A percentile compares a stretch with the other conserved stretches of the same genome.
phyloP scores from a whole-genome alignment of 2,888 invertebrate genomes.

The Disparrhopalites patrizii region DNA sequence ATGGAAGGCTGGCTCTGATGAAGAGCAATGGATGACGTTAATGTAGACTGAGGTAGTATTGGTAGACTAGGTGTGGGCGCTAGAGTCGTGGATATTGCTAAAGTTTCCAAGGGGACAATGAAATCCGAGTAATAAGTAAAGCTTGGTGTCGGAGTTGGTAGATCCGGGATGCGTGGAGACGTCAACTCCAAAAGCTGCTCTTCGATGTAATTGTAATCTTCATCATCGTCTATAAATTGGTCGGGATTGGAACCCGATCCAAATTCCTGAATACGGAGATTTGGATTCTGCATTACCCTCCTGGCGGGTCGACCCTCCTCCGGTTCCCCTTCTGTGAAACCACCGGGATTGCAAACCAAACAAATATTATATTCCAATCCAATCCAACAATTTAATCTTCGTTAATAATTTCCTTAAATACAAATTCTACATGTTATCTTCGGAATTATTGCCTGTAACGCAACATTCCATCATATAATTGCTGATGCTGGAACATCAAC shows the following conservation, averaged over 20 bases:
- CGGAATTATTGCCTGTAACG: no score
- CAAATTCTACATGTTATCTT: no score
- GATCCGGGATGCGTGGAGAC: constrained; percentile 5
- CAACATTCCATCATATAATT: no score
- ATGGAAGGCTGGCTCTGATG: constrained; percentile 2
- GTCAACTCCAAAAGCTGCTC: constrained; percentile 3
- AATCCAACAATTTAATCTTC: no score
- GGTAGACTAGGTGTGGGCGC: background rate
- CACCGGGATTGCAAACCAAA: no score
- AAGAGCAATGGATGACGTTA: background rate
- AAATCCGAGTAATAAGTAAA: background rate
- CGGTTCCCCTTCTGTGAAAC: no score
- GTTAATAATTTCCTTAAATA: no score
- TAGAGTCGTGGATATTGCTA: background rate
- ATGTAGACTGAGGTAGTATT: background rate
- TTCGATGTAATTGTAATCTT: constrained; percentile 22
- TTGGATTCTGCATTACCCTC: background rate
- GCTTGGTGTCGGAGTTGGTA: constrained; percentile 15
- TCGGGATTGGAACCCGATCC: background rate
- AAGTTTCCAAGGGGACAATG: background rate
- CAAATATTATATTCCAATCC: no score
- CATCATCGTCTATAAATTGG: constrained; percentile 7
- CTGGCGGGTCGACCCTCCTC: no score
- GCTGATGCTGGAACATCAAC: no score
- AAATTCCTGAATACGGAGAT: no score